Evolutionary conservation across 2,888 invertebrate species (phyloP).

Genomic region (Orthosia incerta): DNA sequence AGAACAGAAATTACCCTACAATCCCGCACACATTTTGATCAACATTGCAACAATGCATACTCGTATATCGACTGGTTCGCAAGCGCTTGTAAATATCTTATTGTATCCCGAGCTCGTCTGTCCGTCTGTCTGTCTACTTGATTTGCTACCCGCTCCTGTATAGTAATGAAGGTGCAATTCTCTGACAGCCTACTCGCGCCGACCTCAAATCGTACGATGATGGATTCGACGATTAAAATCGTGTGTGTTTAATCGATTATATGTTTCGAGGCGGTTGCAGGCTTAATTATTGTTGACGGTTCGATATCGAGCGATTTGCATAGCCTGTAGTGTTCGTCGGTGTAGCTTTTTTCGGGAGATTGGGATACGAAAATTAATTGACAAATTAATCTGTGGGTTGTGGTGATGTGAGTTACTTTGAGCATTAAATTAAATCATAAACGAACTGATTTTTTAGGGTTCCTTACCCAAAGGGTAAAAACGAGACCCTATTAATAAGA

Average conservation of each 20-base stretch:
- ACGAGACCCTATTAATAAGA: no score
- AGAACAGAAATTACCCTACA: slow-evolving; percentile 78
- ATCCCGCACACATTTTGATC: slow-evolving; percentile 68
- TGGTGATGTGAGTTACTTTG: slow-evolving; percentile 6
- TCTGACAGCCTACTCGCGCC: slow-evolving; percentile 79
- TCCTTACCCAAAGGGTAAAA: no score
- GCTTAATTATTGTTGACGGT: slow-evolving; percentile 77
- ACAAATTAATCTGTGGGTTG: slow-evolving; percentile 42
- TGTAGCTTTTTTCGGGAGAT: slow-evolving; percentile 39
- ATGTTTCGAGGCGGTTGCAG: slow-evolving; percentile 69
- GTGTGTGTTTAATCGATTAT: slow-evolving; percentile 79
- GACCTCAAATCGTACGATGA: slow-evolving; percentile 77
- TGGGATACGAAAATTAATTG: slow-evolving; percentile 37
- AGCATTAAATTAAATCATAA: neutral
- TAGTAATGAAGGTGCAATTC: slow-evolving; percentile 85
- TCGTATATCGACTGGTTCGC: slow-evolving; percentile 74
- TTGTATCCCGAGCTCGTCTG: slow-evolving; percentile 82
- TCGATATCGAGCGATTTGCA: slow-evolving; percentile 67
- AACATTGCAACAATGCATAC: slow-evolving; percentile 70
- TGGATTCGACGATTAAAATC: slow-evolving; percentile 82
- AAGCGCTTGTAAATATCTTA: slow-evolving; percentile 85
- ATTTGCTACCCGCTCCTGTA: slow-evolving; percentile 86
- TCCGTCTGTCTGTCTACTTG: slow-evolving; percentile 82
- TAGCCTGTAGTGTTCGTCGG: slow-evolving; percentile 50
- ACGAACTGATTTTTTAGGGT: neutral